phyloP scores from a whole-genome alignment of 92 coral and sea anemone species.

The Actinostola sp. region DNA sequence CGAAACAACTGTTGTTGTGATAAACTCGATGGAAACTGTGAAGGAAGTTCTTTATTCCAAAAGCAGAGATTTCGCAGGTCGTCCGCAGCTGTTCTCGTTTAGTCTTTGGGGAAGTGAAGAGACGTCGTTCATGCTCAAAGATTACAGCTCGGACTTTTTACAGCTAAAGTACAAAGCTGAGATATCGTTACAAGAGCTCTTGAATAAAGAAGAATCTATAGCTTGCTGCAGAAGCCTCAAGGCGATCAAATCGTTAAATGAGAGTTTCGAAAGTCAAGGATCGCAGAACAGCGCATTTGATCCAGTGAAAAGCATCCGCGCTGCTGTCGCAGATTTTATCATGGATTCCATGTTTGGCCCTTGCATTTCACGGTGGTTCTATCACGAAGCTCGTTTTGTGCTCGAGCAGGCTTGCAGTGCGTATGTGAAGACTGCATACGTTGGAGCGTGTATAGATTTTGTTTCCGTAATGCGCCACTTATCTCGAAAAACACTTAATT shows the following conservation, averaged over 20 bases:
- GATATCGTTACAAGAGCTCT: constrained; percentile 20
- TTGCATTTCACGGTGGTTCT: constrained; percentile 28
- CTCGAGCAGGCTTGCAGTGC: constrained; percentile 6
- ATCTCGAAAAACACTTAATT: not conserved
- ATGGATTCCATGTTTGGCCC: constrained; percentile 40
- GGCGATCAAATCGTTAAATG: constrained; percentile 7
- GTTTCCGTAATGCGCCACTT: constrained; percentile 30
- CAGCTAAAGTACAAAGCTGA: constrained; percentile 44
- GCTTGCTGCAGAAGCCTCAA: not conserved
- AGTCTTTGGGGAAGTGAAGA: constrained; percentile 23
- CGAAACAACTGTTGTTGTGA: constrained; percentile 29
- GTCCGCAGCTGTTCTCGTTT: constrained; percentile 51
- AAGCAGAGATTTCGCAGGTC: constrained; percentile 59
- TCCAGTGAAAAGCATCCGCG: constrained; percentile 16
- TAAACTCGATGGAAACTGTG: constrained; percentile 40
- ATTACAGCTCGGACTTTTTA: constrained; percentile 26
- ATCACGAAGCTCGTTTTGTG: constrained; percentile 35
- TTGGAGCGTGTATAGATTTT: constrained; percentile 39
- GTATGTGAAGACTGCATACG: constrained; percentile 6
- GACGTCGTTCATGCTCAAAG: constrained; percentile 32
- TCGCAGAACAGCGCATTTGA: constrained; percentile 6
- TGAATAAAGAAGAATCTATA: constrained; percentile 6
- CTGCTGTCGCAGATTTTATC: constrained; percentile 18
- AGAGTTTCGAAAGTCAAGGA: not conserved
- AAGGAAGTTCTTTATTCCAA: constrained; percentile 52